Evolutionary conservation across 2,888 invertebrate species (phyloP).

Genomic region (Acleris literana): DNA sequence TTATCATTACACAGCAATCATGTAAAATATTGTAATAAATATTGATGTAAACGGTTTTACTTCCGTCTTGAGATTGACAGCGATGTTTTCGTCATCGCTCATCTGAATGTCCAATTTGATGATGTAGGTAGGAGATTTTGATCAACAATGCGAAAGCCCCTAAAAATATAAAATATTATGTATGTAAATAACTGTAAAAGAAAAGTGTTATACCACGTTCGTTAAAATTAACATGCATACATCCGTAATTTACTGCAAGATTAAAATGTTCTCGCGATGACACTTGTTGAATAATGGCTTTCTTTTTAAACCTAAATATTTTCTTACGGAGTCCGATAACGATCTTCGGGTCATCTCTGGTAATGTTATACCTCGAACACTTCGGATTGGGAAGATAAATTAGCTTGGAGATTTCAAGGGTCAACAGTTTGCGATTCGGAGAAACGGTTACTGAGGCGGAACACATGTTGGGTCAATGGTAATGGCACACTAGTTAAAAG

Average conservation of each 20-base stretch:
- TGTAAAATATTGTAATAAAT: constrained; percentile 34
- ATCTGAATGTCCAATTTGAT: constrained; percentile 10
- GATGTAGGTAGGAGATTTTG: constrained; percentile 19
- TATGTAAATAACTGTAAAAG: constrained; percentile 22
- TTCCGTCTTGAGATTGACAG: constrained; percentile 33
- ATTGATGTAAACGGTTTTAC: constrained; percentile 32
- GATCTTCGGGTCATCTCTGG: constrained; percentile 43
- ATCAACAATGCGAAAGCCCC: constrained; percentile 26
- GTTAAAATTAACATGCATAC: constrained; percentile 27
- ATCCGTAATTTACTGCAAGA: constrained; percentile 27
- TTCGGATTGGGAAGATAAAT: constrained; percentile 56
- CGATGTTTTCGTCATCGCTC: constrained; percentile 29
- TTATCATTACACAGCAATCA: constrained; percentile 32
- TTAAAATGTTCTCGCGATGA: constrained; percentile 30
- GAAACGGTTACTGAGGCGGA: constrained; percentile 43
- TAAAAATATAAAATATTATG: background rate
- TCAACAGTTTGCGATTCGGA: constrained; percentile 52
- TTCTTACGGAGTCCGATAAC: constrained; percentile 22
- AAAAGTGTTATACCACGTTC: constrained; percentile 14
- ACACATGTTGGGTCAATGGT: constrained; percentile 41
- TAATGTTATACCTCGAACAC: constrained; percentile 57
- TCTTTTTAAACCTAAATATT: constrained; percentile 31
- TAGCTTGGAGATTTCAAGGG: constrained; percentile 49
- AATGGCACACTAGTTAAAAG: constrained; percentile 17
- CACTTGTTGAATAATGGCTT: constrained; percentile 29